Conservation (phyloP, 64 coral and sea anemone species). For the Anthopleura sola region DNA sequence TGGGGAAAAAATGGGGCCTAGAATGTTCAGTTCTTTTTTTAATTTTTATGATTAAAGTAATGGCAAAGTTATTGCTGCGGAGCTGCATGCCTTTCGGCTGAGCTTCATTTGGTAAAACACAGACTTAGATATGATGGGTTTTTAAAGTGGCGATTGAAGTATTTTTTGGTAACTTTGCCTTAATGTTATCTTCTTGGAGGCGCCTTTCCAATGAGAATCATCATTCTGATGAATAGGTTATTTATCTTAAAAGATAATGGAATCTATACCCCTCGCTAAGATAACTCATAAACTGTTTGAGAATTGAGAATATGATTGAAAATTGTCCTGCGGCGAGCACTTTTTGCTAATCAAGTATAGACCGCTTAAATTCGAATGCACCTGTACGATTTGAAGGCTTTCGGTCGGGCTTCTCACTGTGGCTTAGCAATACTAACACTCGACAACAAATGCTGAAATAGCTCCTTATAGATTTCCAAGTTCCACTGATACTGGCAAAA, state of each 20-base stretch:
- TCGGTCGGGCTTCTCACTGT: neutral
- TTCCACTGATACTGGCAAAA: neutral
- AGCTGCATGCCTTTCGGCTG: no score
- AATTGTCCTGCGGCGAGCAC: conserved; percentile 1
- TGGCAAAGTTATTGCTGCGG: no score
- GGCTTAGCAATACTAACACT: neutral
- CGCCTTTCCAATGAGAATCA: neutral
- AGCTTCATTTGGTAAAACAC: no score
- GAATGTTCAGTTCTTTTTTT: no score
- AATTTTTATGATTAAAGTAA: no score
- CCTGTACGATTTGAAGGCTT: neutral
- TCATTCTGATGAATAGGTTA: neutral
- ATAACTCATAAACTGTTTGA: neutral
- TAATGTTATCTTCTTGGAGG: neutral
- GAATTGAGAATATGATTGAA: neutral
- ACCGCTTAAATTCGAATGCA: neutral
- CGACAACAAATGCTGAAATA: neutral
- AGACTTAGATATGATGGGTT: no score
- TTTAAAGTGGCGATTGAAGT: no score
- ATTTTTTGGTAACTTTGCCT: no score
- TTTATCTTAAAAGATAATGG: neutral
- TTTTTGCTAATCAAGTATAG: neutral
- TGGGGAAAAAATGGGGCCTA: no score
- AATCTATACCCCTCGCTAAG: neutral
- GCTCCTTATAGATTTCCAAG: neutral